Evolutionary conservation across 2,113 vertebrate genomes (phyloP), one percentile per base, ranked within the genome.

Genomic region (Pomatorhinus ruficollis): DNA sequence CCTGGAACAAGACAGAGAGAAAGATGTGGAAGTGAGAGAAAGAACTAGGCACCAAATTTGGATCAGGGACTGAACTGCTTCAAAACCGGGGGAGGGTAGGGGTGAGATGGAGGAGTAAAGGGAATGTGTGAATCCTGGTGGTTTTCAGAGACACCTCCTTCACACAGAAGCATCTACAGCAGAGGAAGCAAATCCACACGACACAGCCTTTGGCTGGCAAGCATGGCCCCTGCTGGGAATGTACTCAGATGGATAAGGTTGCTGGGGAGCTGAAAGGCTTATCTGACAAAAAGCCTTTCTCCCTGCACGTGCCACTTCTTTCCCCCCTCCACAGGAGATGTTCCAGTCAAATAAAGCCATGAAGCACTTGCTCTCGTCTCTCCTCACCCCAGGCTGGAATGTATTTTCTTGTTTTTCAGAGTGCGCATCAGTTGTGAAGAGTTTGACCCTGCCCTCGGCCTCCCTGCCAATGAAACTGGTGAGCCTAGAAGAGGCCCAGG

Each of bases 401-500:
- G 68, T 63, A 60, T 82, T 85, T 79, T 83, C 84, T 92, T 90
- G 33, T 47, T 93, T 94, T 97, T 21, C 92, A 99, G 99, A 98
- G 72, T 97, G 90, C 0, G n/a, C 95, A 82, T 96, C 98, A 1
- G 97, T 98, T 72, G 97, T 98, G 96, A 99, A 99, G 91, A 99
- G 99, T 20, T 97, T 99, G 94, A 99, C 98, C 1, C 98, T 99
- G 45, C 99, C 99, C 1, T 98, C 98, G 1, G 97, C 98, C 70
- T 97, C 98, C 31, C 97, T 98, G 40, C 99, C 99, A 0, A 99
- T 99, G 99, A 99, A 99, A 89, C 96, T 99, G 94, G 98, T 99
- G 98, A 99, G 99, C 90, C 98, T 99, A 89, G 99, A 99, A 88
- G 99, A 99, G 96, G 99, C 99, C 1, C 99, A 99, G 96, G 99